These are phyloP conservation scores for Drosophila funebris DNA, from an alignment of 1,140 invertebrate genomes.

Conservation along the genomic window DNA sequence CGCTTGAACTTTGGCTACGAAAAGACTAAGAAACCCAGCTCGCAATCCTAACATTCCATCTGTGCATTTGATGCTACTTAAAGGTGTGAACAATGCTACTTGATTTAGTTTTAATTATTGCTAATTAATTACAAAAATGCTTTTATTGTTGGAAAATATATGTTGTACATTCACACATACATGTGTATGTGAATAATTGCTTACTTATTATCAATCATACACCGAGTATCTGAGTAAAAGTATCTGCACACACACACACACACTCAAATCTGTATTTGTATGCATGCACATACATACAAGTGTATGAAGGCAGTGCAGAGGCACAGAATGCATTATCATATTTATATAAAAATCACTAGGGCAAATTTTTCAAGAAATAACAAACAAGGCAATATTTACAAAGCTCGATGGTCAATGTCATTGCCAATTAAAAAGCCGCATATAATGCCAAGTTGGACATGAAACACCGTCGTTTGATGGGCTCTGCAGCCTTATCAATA, in stretches of 20 bases:
- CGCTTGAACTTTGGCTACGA: slow-evolving; percentile 91
- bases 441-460: background rate
- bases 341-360: background rate
- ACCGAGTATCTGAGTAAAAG: background rate
- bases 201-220: background rate
- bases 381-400: background rate
- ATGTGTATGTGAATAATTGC: slow-evolving; percentile 5
- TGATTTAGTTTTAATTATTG: slow-evolving; percentile 20
- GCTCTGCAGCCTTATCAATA: background rate
- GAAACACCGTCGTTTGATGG: background rate
- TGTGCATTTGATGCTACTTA: slow-evolving; percentile 37
- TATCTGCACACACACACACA: background rate
- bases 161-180: slow-evolving; percentile 15
- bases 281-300: background rate
- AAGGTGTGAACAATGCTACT: slow-evolving; percentile 27
- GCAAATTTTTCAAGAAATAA: background rate
- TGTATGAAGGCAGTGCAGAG: background rate
- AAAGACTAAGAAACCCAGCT: slow-evolving; percentile 25
- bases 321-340: slow-evolving; percentile 1
- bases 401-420: background rate
- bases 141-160: slow-evolving; percentile 62
- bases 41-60: slow-evolving; percentile 69
- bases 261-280: too few species aligned
- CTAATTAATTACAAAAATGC: slow-evolving; percentile 53
- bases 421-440: slow-evolving; percentile 3